Conservation (phyloP, 2,113 vertebrate genomes). For the Austrofundulus limnaeus region DNA sequence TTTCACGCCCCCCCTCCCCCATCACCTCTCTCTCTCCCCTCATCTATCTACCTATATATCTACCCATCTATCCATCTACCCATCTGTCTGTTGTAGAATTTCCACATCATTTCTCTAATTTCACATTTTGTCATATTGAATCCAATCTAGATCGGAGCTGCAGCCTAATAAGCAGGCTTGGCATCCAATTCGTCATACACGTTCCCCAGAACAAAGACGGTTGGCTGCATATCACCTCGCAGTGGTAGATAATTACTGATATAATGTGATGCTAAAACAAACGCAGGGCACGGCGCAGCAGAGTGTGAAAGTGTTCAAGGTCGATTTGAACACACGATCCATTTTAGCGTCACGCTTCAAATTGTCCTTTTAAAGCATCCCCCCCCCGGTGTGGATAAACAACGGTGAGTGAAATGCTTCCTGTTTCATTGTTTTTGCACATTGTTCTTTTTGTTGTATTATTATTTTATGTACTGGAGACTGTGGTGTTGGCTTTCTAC, state of each 20-base stretch:
- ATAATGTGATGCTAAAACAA: slow-evolving; percentile 59
- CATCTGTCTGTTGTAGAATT: slow-evolving; percentile 29
- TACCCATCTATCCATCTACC: slow-evolving; percentile 36
- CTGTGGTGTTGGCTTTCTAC: background rate
- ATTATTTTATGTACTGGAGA: background rate
- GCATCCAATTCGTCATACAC: slow-evolving; percentile 61
- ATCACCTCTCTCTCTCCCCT: slow-evolving; percentile 49
- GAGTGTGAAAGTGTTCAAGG: slow-evolving; percentile 36
- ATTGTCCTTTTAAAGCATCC: slow-evolving; percentile 40
- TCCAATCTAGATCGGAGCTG: slow-evolving; percentile 59
- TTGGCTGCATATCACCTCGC: slow-evolving; percentile 49
- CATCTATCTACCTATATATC: slow-evolving; percentile 36
- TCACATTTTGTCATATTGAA: slow-evolving; percentile 42
- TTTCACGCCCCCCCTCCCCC: slow-evolving; percentile 66
- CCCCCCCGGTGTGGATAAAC: slow-evolving; percentile 16
- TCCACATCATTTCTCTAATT: slow-evolving; percentile 43
- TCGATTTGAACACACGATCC: slow-evolving; percentile 44
- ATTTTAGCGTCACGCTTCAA: slow-evolving; percentile 46
- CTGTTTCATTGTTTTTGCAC: slow-evolving; percentile 7
- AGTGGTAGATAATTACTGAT: slow-evolving; percentile 67
- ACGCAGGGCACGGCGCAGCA: slow-evolving; percentile 36
- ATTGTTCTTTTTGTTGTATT: slow-evolving; percentile 11
- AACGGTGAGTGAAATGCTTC: slow-evolving; percentile 25
- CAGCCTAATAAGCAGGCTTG: slow-evolving; percentile 64
- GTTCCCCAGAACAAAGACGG: slow-evolving; percentile 55